These are phyloP conservation scores for Aeoliscus strigatus DNA, from an alignment of 2,797 vertebrate genomes.

Conservation along the genomic window DNA sequence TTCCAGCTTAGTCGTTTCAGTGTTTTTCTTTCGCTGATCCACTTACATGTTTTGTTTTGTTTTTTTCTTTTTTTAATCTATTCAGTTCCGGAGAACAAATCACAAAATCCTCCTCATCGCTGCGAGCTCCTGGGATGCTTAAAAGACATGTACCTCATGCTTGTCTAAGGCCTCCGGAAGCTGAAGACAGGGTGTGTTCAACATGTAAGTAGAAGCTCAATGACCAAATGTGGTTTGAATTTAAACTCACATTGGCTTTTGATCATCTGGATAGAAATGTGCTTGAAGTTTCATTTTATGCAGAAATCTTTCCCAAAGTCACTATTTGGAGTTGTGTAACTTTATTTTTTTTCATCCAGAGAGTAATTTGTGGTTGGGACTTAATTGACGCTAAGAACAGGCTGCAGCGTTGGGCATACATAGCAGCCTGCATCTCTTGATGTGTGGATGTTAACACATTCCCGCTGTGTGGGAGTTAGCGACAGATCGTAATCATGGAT, in stretches of 20 bases:
- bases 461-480: slow-evolving; percentile 34
- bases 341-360: not conserved
- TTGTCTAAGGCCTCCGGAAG: slow-evolving; percentile 52
- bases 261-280: too few species aligned
- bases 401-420: too few species aligned
- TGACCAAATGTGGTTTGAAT: too few species aligned
- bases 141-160: slow-evolving; percentile 22
- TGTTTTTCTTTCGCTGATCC: slow-evolving; percentile 36
- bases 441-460: slow-evolving; percentile 31
- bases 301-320: slow-evolving; percentile 6
- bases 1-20: slow-evolving; percentile 29
- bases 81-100: slow-evolving; percentile 22
- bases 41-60: slow-evolving; percentile 21
- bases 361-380: slow-evolving; percentile 1
- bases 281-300: too few species aligned
- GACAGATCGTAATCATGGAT: slow-evolving; percentile 57
- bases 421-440: slow-evolving; percentile 17
- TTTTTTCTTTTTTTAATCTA: too few species aligned
- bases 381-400: too few species aligned
- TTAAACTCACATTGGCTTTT: too few species aligned
- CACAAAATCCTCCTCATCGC: slow-evolving; percentile 19
- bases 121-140: slow-evolving; percentile 51
- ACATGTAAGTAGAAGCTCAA: too few species aligned
- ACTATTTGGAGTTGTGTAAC: slow-evolving; percentile 9
- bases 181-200: slow-evolving; percentile 45